These are phyloP conservation scores for Meleagris gallopavo DNA, from an alignment of 2,113 vertebrate species.

Conservation along the genomic window DNA sequence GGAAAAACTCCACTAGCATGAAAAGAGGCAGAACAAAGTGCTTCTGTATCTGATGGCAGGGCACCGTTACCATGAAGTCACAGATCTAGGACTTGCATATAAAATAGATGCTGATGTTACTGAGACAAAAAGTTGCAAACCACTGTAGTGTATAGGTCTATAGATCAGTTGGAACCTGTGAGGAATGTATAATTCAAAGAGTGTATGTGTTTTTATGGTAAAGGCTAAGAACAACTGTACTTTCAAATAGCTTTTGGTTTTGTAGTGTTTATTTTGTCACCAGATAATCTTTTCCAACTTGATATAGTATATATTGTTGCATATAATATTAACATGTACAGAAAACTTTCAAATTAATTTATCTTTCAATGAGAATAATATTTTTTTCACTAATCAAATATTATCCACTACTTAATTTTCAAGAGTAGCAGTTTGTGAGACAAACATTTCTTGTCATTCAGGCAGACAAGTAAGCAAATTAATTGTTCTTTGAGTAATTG, in stretches of 20 bases:
- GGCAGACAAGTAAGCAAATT: background rate
- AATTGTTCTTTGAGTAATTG: background rate
- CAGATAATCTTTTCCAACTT: constrained; percentile 41
- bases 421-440: background rate
- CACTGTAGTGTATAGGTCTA: constrained; percentile 38
- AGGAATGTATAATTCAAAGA: constrained; percentile 30
- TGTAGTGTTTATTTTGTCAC: background rate
- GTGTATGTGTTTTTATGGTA: constrained; percentile 21
- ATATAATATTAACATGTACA: background rate
- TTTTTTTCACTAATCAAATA: background rate
- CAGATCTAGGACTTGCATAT: constrained; percentile 72
- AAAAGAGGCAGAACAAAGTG: constrained; percentile 78
- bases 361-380: background rate
- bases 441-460: background rate
- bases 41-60: constrained; percentile 76
- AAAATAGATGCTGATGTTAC: constrained; percentile 68
- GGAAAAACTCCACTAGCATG: constrained; percentile 71
- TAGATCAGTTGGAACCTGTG: constrained; percentile 40
- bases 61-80: constrained; percentile 76
- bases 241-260: background rate
- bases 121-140: constrained; percentile 62
- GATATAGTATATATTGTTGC: background rate
- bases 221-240: constrained; percentile 24
- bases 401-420: background rate
- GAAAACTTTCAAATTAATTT: background rate